A percentile compares a stretch with the other conserved stretches of the same genome.
These are phyloP conservation scores for Chrysocyon brachyurus DNA, from an alignment of 2,797 vertebrate genomes.

Conservation along the genomic window DNA sequence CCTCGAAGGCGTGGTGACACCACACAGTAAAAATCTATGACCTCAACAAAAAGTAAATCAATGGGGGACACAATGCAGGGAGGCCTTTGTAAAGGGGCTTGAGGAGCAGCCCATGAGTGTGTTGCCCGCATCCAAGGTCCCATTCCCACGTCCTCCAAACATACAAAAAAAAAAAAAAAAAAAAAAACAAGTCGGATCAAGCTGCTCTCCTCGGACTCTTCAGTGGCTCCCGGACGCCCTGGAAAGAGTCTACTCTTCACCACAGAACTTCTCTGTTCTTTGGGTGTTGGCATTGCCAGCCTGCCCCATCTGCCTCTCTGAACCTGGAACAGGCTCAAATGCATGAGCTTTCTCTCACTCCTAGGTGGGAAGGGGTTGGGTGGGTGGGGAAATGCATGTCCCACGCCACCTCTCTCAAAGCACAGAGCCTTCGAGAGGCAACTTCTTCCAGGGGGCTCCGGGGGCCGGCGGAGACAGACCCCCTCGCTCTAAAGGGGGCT, in stretches of 20 bases:
- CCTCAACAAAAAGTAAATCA: constrained; percentile 40
- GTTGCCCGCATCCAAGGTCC: neutral
- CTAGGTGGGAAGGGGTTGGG: neutral
- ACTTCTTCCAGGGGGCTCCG: neutral
- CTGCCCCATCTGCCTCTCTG: neutral
- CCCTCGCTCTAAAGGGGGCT: neutral
- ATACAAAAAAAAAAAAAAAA: neutral
- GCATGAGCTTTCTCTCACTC: neutral
- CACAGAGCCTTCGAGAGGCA: neutral
- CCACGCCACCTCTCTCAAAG: neutral
- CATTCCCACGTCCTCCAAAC: neutral
- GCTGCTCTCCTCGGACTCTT: neutral
- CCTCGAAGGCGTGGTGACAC: neutral
- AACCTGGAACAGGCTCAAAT: neutral
- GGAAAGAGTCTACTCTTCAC: neutral
- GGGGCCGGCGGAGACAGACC: neutral
- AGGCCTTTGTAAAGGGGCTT: neutral
- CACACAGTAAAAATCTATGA: constrained; percentile 53
- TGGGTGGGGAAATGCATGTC: fast-evolving
- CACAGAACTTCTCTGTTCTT: neutral
- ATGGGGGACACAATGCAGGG: neutral
- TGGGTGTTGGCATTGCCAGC: neutral
- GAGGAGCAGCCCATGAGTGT: neutral
- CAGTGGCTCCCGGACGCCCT: neutral
- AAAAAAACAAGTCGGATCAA: neutral